Percentiles rank a stretch among this genome's conserved stretches.
phyloP scores from a whole-genome alignment of 2,797 vertebrate genomes.

The Sebastes matsubarae region DNA sequence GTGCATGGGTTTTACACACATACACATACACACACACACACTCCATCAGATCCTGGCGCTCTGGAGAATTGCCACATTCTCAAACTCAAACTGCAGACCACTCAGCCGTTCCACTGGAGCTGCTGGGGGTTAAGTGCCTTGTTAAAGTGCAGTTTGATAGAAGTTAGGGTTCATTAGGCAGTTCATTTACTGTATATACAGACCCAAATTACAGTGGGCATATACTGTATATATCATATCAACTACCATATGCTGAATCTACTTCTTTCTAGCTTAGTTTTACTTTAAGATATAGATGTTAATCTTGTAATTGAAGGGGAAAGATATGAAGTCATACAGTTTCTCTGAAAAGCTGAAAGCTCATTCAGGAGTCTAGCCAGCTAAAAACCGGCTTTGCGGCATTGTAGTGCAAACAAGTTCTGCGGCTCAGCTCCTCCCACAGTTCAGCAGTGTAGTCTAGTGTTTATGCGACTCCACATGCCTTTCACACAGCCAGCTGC shows the following conservation, averaged over 20 bases:
- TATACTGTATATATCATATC: background rate
- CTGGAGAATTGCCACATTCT: background rate
- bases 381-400: slow-evolving; percentile 59
- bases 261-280: background rate
- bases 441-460: background rate
- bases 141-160: slow-evolving; percentile 49
- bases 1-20: background rate
- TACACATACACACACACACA: background rate
- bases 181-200: slow-evolving; percentile 27
- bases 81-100: slow-evolving; percentile 6
- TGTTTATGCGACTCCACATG: slow-evolving; percentile 2
- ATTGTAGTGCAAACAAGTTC: slow-evolving; percentile 63
- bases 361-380: background rate
- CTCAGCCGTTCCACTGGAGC: slow-evolving; percentile 23
- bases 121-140: slow-evolving; percentile 57
- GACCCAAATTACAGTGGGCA: background rate
- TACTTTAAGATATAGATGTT: background rate
- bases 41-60: background rate
- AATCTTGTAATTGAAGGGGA: background rate
- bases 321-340: background rate
- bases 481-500: background rate
- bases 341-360: background rate
- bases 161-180: slow-evolving; percentile 45
- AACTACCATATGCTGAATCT: background rate
- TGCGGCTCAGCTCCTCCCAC: slow-evolving; percentile 52